phyloP scores from a whole-genome alignment of 1,140 invertebrate species.

The Drosophila bifasciata region DNA sequence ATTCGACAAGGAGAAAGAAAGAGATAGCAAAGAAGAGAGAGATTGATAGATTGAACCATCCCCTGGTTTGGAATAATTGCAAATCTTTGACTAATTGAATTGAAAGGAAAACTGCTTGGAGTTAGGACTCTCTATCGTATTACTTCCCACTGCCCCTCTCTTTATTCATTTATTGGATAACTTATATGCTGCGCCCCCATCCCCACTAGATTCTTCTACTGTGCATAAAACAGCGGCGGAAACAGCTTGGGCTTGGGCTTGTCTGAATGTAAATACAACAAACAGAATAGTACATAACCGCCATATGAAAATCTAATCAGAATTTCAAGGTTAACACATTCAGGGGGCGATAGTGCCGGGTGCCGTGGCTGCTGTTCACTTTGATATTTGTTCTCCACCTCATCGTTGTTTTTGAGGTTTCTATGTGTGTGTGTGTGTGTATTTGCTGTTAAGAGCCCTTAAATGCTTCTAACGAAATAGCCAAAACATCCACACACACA shows the following conservation, averaged over 20 bases:
- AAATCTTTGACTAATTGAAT: slow-evolving; percentile 39
- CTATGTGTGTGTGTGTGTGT: too few relatives aligned
- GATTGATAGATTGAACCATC: too few relatives aligned
- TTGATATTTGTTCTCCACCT: slow-evolving; percentile 43
- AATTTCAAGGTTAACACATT: slow-evolving; percentile 73
- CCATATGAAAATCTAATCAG: slow-evolving; percentile 73
- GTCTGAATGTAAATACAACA: slow-evolving; percentile 62
- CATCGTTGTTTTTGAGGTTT: slow-evolving; percentile 31
- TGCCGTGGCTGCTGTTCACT: slow-evolving; percentile 41
- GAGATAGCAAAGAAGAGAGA: too few relatives aligned
- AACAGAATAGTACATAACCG: slow-evolving; percentile 27
- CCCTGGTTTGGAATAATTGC: neutral
- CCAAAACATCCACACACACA: slow-evolving; percentile 39
- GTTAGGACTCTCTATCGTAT: too few relatives aligned
- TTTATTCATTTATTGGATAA: neutral
- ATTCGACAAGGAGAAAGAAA: neutral
- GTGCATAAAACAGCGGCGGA: neutral
- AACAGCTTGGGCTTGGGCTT: slow-evolving; percentile 11
- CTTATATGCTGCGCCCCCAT: too few relatives aligned
- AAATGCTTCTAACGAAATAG: slow-evolving; percentile 61
- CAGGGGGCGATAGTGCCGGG: slow-evolving; percentile 9
- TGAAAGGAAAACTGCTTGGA: slow-evolving; percentile 11
- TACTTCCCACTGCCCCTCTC: neutral
- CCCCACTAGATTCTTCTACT: neutral
- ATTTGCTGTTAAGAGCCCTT: slow-evolving; percentile 66